Percentiles rank a stretch among this genome's conserved stretches.
phyloP scores from a whole-genome alignment of 2,797 vertebrate genomes.

The Chelon labrosus region DNA sequence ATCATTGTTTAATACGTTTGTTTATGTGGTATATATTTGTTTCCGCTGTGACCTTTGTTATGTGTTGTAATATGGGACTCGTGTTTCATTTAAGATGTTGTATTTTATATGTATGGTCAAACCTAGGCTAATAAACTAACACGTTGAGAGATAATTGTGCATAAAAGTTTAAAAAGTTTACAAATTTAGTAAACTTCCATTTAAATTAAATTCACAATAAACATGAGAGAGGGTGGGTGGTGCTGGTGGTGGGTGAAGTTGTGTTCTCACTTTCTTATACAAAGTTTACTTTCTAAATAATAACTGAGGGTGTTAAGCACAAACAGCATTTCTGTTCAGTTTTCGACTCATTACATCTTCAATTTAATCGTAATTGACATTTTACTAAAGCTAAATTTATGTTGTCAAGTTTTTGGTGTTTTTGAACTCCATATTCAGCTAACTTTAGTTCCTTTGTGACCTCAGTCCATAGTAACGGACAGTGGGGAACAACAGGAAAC shows the following conservation, averaged over 20 bases:
- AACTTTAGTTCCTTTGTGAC: no score
- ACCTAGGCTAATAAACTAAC: not conserved
- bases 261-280: not conserved
- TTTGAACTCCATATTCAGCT: not conserved
- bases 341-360: conserved; percentile 14
- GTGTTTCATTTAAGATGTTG: not conserved
- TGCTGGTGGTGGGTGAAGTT: not conserved
- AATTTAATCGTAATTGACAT: conserved; percentile 21
- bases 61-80: not conserved
- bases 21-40: not conserved
- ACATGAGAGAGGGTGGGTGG: not conserved
- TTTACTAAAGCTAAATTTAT: not conserved
- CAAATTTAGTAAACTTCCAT: not conserved
- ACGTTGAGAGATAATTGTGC: no score
- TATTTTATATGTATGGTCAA: not conserved
- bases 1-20: not conserved
- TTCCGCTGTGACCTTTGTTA: not conserved
- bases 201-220: not conserved
- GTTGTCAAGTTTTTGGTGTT: not conserved
- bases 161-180: no score
- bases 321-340: not conserved
- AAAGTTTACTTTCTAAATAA: not conserved
- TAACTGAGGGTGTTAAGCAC: not conserved
- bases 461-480: no score
- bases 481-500: no score